Evolutionary conservation across 2,888 invertebrate genomes (phyloP).

Genomic region (Diarsia dahlii): DNA sequence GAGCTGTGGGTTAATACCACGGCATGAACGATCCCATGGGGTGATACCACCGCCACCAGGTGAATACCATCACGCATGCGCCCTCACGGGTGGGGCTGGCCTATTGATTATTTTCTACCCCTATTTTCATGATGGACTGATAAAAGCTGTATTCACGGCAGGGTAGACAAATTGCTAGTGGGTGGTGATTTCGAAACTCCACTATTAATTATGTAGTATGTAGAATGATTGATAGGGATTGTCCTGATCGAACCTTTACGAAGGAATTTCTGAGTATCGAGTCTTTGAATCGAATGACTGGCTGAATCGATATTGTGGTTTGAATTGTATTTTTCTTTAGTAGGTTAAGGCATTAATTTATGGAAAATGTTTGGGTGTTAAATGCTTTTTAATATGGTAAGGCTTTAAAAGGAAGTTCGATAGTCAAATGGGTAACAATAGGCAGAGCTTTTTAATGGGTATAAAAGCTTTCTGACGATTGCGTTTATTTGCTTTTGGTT

Average conservation of each 20-base stretch:
- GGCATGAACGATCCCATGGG: conserved; percentile 80
- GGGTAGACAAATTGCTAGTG: conserved; percentile 84
- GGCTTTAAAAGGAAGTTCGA: conserved; percentile 11
- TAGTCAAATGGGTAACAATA: background rate
- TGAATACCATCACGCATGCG: conserved; percentile 86
- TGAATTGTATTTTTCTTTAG: conserved; percentile 4
- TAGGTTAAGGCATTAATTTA: background rate
- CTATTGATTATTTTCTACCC: conserved; percentile 87
- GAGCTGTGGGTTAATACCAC: conserved; percentile 79
- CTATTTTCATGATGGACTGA: conserved; percentile 85
- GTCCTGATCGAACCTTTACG: conserved; percentile 69
- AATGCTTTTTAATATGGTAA: conserved; percentile 6
- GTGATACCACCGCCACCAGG: conserved; percentile 86
- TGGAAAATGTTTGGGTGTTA: background rate
- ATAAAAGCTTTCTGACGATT: conserved; percentile 13
- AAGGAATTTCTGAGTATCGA: conserved; percentile 46
- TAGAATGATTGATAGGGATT: conserved; percentile 85
- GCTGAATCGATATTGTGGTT: conserved; percentile 34
- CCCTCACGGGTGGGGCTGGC: conserved; percentile 82
- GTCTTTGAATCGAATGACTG: conserved; percentile 38
- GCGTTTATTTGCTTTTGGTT: background rate
- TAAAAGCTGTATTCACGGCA: conserved; percentile 84
- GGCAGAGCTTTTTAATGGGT: conserved; percentile 5
- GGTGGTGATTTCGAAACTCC: conserved; percentile 80
- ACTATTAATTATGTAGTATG: conserved; percentile 87